A percentile compares a stretch with the other conserved stretches of the same genome.
These are phyloP conservation scores for Acanthopleura granulata DNA, from an alignment of 2,888 invertebrate genomes.

Conservation along the genomic window DNA sequence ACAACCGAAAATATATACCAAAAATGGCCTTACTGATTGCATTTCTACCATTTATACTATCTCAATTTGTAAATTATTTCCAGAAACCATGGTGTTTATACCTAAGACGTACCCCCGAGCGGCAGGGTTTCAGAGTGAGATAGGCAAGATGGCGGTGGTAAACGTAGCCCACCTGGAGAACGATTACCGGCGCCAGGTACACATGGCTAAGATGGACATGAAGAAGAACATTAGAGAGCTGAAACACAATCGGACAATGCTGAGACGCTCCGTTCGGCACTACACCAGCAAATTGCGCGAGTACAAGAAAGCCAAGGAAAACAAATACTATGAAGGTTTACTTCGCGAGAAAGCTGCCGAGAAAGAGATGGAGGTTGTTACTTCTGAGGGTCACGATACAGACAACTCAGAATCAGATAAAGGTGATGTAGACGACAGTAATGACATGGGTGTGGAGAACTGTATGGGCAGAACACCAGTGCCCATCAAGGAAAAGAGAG, in stretches of 20 bases:
- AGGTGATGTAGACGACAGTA: not conserved
- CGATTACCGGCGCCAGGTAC: constrained; percentile 46
- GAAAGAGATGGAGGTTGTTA: not conserved
- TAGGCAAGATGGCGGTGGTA: constrained; percentile 48
- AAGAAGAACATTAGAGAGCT: constrained; percentile 44
- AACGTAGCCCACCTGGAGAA: constrained; percentile 52
- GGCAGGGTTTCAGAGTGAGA: constrained; percentile 53
- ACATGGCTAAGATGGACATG: constrained; percentile 48
- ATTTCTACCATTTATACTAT: too few relatives aligned
- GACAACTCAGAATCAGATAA: not conserved
- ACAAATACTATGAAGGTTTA: not conserved
- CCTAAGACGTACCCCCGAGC: constrained; percentile 42
- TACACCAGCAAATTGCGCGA: constrained; percentile 39
- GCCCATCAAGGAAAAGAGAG: not conserved
- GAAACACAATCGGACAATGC: constrained; percentile 40
- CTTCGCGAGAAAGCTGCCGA: not conserved
- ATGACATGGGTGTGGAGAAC: not conserved
- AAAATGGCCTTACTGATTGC: too few relatives aligned
- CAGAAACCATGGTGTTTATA: constrained; percentile 4
- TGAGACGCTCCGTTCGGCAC: constrained; percentile 37
- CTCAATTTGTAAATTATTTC: too few relatives aligned
- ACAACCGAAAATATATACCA: too few relatives aligned
- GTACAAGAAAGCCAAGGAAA: not conserved
- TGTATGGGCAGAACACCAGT: not conserved
- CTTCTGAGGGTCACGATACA: not conserved